Conservation (phyloP, 2,888 invertebrate species). For the Podotricha telesiphe region DNA sequence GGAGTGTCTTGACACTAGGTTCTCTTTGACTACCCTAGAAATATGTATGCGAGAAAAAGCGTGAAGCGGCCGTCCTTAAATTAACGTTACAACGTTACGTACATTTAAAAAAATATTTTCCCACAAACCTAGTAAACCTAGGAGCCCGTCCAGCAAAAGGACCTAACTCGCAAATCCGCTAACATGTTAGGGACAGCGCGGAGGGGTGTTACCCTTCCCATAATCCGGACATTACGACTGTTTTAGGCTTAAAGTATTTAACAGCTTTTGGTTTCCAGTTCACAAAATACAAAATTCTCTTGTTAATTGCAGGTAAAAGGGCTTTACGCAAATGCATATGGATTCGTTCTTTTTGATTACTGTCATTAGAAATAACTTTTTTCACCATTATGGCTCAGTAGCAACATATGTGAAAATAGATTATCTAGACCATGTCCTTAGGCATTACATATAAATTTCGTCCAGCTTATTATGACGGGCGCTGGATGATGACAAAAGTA, state of each 20-base stretch:
- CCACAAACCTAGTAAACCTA: slow-evolving; percentile 5
- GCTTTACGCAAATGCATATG: slow-evolving; percentile 6
- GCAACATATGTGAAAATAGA: too few species aligned
- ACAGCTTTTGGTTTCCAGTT: slow-evolving; percentile 25
- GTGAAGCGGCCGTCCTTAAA: too few species aligned
- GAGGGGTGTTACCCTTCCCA: slow-evolving; percentile 17
- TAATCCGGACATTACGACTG: slow-evolving; percentile 28
- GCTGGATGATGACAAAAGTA: too few species aligned
- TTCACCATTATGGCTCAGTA: not conserved
- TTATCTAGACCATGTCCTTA: too few species aligned
- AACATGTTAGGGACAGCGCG: slow-evolving; percentile 3
- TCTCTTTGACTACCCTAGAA: too few species aligned
- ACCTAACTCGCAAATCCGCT: slow-evolving; percentile 13
- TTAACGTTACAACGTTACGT: too few species aligned
- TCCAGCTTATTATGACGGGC: too few species aligned
- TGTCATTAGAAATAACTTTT: not conserved
- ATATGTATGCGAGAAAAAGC: too few species aligned
- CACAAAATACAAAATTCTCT: slow-evolving; percentile 17
- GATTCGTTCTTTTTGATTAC: slow-evolving; percentile 15
- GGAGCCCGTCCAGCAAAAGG: not conserved
- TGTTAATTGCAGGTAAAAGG: slow-evolving; percentile 14
- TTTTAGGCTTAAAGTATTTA: slow-evolving; percentile 27
- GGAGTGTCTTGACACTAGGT: too few species aligned
- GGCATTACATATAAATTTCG: too few species aligned
- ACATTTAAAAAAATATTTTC: too few species aligned